These are phyloP conservation scores for Pristionchus exspectatus DNA, from an alignment of 2,888 invertebrate species.

Conservation along the genomic window DNA sequence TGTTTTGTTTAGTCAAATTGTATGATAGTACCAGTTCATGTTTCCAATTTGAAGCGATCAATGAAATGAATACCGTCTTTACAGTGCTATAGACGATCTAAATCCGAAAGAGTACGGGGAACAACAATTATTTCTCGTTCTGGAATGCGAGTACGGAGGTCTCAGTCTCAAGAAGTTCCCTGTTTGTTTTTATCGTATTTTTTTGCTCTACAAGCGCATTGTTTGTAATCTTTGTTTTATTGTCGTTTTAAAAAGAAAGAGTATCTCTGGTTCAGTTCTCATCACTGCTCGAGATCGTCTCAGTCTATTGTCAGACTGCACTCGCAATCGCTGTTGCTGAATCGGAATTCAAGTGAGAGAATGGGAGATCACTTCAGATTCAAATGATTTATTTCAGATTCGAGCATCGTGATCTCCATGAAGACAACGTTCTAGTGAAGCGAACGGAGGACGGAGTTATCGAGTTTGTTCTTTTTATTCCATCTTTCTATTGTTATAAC, in stretches of 20 bases:
- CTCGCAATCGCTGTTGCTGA: background rate
- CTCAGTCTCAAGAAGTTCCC: conserved; percentile 6
- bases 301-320: conserved; percentile 17
- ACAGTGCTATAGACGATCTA: background rate
- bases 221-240: background rate
- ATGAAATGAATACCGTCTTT: background rate
- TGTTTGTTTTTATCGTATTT: background rate
- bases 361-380: background rate
- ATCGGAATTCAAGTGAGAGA: background rate
- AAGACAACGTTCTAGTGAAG: conserved; percentile 1
- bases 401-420: conserved; percentile 26
- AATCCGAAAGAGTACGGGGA: background rate
- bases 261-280: background rate
- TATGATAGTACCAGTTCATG: background rate
- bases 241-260: background rate
- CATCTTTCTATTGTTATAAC: background rate
- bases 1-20: background rate
- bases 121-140: background rate
- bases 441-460: background rate
- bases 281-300: background rate
- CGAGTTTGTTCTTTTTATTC: background rate
- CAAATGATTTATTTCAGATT: background rate
- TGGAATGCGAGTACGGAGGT: background rate
- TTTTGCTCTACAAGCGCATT: background rate
- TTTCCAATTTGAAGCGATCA: no score